A percentile compares a stretch with the other conserved stretches of the same genome.
Conservation (phyloP, 1,140 invertebrate species). For the Trichoplusia ni region DNA sequence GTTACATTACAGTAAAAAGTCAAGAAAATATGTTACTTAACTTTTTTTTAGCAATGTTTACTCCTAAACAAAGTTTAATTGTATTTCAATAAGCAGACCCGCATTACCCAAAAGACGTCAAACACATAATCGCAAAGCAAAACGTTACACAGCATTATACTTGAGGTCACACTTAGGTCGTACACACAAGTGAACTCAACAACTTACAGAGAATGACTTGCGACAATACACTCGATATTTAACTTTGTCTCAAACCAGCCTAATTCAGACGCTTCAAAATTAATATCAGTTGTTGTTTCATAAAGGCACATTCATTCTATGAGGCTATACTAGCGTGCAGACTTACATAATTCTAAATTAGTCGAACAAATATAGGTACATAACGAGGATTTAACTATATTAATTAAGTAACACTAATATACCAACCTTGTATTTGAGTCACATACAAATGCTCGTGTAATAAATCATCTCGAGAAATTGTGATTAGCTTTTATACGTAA, state of each 20-base stretch:
- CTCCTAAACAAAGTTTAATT: too few relatives aligned
- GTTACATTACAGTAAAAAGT: too few relatives aligned
- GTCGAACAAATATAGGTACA: not conserved
- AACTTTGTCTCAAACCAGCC: constrained; percentile 13
- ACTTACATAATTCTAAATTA: constrained; percentile 4
- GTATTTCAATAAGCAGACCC: too few relatives aligned
- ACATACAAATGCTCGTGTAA: constrained; percentile 7
- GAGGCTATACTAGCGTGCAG: not conserved
- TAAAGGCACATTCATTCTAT: constrained; percentile 14
- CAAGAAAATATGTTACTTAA: too few relatives aligned
- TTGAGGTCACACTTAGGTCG: not conserved
- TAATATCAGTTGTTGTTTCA: constrained; percentile 17
- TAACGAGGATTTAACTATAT: constrained; percentile 6
- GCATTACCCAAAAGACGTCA: too few relatives aligned
- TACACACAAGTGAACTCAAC: not conserved
- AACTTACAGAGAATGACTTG: not conserved
- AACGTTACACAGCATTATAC: not conserved
- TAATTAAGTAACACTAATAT: constrained; percentile 17
- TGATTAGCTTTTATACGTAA: constrained; percentile 14
- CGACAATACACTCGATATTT: not conserved
- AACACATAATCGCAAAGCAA: too few relatives aligned
- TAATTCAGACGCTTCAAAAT: constrained; percentile 2
- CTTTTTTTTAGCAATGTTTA: too few relatives aligned
- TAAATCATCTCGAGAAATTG: constrained; percentile 19
- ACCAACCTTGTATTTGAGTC: constrained; percentile 4